These are phyloP conservation scores for Augiades crinisus DNA, from an alignment of 2,888 invertebrate genomes.

Conservation along the genomic window DNA sequence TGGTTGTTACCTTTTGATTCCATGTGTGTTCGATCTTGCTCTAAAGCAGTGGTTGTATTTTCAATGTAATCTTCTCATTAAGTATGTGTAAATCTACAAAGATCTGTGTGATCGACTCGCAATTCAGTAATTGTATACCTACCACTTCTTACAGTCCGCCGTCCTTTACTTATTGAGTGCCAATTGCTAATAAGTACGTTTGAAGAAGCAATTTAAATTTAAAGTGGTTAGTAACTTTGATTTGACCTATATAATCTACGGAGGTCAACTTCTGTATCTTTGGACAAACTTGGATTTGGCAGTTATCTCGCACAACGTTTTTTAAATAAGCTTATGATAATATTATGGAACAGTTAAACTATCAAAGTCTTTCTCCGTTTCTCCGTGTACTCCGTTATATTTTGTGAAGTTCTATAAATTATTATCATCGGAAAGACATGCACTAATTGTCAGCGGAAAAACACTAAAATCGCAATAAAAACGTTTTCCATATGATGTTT, in stretches of 20 bases:
- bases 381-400: neutral
- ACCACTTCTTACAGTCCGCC: neutral
- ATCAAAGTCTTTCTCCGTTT: no score
- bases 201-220: conserved; percentile 1
- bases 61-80: neutral
- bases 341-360: no score
- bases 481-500: neutral
- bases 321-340: no score
- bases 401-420: neutral
- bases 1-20: no score
- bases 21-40: no score
- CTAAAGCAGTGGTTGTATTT: neutral
- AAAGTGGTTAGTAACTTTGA: neutral
- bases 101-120: neutral
- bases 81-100: neutral
- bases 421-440: no score
- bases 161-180: neutral
- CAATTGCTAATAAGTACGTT: neutral
- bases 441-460: neutral
- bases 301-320: no score
- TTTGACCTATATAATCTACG: neutral
- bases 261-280: neutral
- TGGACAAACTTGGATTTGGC: no score
- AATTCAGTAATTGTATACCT: conserved; percentile 3
- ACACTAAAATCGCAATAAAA: neutral